Base-by-base conservation (phyloP, 1,140 invertebrate species). In the Octopus sinensis region DNA sequence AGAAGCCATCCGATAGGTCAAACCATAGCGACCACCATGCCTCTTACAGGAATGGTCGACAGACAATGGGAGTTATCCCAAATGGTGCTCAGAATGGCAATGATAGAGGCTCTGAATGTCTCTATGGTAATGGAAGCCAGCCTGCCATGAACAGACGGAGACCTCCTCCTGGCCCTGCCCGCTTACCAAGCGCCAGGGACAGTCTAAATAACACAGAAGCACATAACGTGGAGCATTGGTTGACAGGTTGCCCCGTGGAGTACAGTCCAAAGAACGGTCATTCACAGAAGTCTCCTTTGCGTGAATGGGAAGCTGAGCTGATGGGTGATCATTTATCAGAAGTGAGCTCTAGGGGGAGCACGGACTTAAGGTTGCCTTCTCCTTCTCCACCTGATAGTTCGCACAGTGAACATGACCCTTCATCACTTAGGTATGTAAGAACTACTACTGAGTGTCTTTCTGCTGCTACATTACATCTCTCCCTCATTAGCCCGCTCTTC, bases 351-450 rank as follows among this genome's bases (percentile, higher is more conserved):
- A 73, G 68, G 30, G 68, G 17, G 4, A 73, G 68, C 30, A 80
- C 88, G 87, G 78, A 85, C 84, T n/a, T 88, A 86, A 85, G 83
- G 87, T 77, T 86, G 87, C 56, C 82, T 82, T 79, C 85, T 4
- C 86, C 84, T 3, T 88, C 86, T 13, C 87, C 86, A 51, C 87
- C 85, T 52, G 84, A 84, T 13, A 86, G 85, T 83, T 85, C 86
- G 77, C 85, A 86, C 76, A 86, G 86, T 77, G 86, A 88, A 17
- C 86, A 88, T 54, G 86, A 87, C 17, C 68, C 68, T 10, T 77
- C 52, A 53, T 53, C 76, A 43, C 52, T 77, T 53, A 77, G 76
- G 76, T 77, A 77, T 51, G 76, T 77, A 77, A 52, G 7, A 77
- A 13, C 30, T n/a, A 73, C 13, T 43, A 43, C 30, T 43, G 30